Base-by-base conservation (phyloP, 2,113 vertebrate genomes). In the Porphyrio hochstetteri region DNA sequence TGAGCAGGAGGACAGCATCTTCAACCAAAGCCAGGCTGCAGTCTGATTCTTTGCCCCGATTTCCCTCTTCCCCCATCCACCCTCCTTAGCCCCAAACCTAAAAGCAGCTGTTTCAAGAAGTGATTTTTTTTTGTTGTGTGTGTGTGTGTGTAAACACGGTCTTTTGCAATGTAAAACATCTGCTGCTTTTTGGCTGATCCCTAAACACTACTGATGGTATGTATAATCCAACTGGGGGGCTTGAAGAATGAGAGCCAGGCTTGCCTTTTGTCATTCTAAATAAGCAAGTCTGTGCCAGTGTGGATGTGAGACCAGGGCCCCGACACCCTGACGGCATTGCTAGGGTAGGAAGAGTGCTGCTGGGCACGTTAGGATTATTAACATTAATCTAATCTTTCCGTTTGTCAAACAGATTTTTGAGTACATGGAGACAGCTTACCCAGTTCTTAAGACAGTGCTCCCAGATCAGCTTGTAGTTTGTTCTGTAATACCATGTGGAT, bases 331-430 rank as follows among this genome's bases (percentile, higher is more conserved):
- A 44, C 28, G 7, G 42, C 12, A 9, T 35, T 40, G 89, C 81
- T 24, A 13, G 86, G 78, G 72, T 75, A 61, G 70, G n/a, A 72
- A 16, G 78, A 89, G 74, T 46, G 70, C 80, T 80, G 69, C 92
- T 48, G 94, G 82, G 64, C 82, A 65, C n/a, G 72, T 96, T 93
- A 92, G 89, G 90, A 93, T 96, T 97, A 97, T 98, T 96, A 95
- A 97, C 95, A 82, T 82, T 94, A 96, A 97, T 93, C 84, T 97
- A 91, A 84, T 91, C 86, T 97, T 97, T 95, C 91, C 78, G 87
- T 97, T 97, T 97, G 92, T 90, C 95, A 95, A 94, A 91, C 93
- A 92, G 92, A 97, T 97, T 97, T 93, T 95, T 96, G 81, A 96
- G 83, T 95, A 75, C 91, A 94, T 81, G 89, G 82, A 94, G 90